A percentile compares a stretch with the other conserved stretches of the same genome.
phyloP scores from a whole-genome alignment of 2,113 vertebrate genomes.

The Girardinichthys multiradiatus region DNA sequence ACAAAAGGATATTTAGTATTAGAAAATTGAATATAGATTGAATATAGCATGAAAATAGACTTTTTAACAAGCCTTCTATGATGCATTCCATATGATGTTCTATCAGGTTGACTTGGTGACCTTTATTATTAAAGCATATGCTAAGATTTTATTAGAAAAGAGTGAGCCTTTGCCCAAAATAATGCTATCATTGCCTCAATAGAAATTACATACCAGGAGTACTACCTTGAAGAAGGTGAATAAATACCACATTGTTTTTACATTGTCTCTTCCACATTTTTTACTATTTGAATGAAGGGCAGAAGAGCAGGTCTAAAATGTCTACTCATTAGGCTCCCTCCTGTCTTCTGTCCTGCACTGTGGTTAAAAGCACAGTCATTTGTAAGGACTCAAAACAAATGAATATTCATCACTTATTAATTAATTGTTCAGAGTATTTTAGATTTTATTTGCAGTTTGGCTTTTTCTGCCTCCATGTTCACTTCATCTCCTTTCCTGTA shows the following conservation, averaged over 20 bases:
- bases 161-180: conserved; percentile 61
- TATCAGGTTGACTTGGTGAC: conserved; percentile 66
- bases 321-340: conserved; percentile 26
- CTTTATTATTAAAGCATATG: conserved; percentile 78
- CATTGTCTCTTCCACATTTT: conserved; percentile 30
- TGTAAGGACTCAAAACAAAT: conserved; percentile 31
- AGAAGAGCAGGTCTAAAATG: conserved; percentile 24
- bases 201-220: conserved; percentile 59
- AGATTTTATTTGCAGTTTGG: conserved; percentile 59
- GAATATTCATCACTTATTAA: conserved; percentile 61
- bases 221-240: conserved; percentile 54
- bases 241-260: conserved; percentile 63
- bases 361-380: conserved; percentile 38
- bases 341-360: conserved; percentile 27
- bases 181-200: conserved; percentile 52
- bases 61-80: conserved; percentile 69
- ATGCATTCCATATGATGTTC: conserved; percentile 58
- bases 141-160: conserved; percentile 72
- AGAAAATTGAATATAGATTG: conserved; percentile 61
- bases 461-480: background rate
- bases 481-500: conserved; percentile 13
- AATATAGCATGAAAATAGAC: conserved; percentile 66
- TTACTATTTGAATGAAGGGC: conserved; percentile 9
- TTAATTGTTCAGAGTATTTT: conserved; percentile 56
- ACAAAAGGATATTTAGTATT: conserved; percentile 45